Base-by-base conservation (phyloP, 1,140 invertebrate species). In the Tachypleus tridentatus region DNA sequence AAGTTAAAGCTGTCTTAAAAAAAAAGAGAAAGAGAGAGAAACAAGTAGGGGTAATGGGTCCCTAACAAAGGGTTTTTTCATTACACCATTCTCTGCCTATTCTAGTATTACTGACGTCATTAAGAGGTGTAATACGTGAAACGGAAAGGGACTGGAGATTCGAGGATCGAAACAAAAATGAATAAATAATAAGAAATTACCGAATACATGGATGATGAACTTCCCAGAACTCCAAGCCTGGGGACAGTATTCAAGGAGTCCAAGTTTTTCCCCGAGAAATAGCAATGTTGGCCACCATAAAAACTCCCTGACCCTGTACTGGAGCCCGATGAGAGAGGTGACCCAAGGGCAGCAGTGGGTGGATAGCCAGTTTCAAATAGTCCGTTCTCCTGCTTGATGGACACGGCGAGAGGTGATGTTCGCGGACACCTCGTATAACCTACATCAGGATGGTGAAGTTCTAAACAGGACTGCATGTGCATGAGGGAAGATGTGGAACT, bases 251-350 rank as follows among this genome's bases (percentile, higher is more conserved):
- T 57, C n/a, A 57, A 29, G 10, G 56, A 57, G 47, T 57, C 56
- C n/a, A 57, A 10, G n/a, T 57, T 57, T 57, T 57, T 57, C 10
- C 56, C 56, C 56, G 56, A 29, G 10, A 57, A 10, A 57, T 57
- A 57, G 47, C 56, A 57, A 29, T 57, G 56, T 11, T 10, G 56
- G n/a, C 10, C 56, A 57, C 56, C 56, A 57, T 57, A 57, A 57
- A 57, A 57, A 57, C 56, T 57, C 47, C 56, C 56, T 11, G 56
- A 57, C n/a, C 56, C 56, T 57, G 56, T 29, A 57, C 56, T 11
- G 47, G 56, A 57, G 47, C 56, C 47, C 56, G 56, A 57, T 29
- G 47, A 10, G 56, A 29, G 47, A 57, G 10, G 47, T 10, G 10
- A 11, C 10, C 47, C 56, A 10, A 57, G 29, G 29, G 29, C 29